Conservation (phyloP, 2,113 vertebrate genomes). For the Aspidoscelis tigris region DNA sequence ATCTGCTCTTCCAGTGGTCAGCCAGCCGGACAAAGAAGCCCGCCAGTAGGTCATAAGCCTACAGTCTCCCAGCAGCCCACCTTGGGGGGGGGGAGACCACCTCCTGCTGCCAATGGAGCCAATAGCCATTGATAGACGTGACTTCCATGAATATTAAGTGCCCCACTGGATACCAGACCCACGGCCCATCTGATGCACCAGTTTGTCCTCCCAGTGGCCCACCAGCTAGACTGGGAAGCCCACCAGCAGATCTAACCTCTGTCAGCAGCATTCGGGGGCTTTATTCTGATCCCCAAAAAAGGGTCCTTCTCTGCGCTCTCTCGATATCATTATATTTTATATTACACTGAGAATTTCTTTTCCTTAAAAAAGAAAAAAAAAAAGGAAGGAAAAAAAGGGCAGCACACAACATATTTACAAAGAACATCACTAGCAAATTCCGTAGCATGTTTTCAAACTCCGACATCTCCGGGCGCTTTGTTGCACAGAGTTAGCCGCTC, state of each 20-base stretch:
- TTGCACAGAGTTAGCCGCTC: conserved; percentile 56
- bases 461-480: not conserved
- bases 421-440: not conserved
- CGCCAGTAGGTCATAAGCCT: too few relatives aligned
- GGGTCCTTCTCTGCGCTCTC: not conserved
- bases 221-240: too few relatives aligned
- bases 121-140: too few relatives aligned
- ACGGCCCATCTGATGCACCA: too few relatives aligned
- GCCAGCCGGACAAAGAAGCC: too few relatives aligned
- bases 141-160: too few relatives aligned
- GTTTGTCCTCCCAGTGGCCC: too few relatives aligned
- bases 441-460: not conserved
- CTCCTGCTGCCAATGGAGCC: too few relatives aligned
- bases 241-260: not conserved
- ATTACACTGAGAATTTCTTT: not conserved
- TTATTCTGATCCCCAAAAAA: not conserved
- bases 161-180: too few relatives aligned
- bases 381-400: not conserved
- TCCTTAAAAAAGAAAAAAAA: not conserved
- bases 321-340: conserved; percentile 15
- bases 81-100: too few relatives aligned
- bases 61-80: too few relatives aligned
- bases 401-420: conserved; percentile 21
- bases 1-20: too few relatives aligned
- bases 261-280: not conserved